Evolutionary conservation across 2,113 vertebrate genomes (phyloP).

Genomic region (Thomomys bottae): DNA sequence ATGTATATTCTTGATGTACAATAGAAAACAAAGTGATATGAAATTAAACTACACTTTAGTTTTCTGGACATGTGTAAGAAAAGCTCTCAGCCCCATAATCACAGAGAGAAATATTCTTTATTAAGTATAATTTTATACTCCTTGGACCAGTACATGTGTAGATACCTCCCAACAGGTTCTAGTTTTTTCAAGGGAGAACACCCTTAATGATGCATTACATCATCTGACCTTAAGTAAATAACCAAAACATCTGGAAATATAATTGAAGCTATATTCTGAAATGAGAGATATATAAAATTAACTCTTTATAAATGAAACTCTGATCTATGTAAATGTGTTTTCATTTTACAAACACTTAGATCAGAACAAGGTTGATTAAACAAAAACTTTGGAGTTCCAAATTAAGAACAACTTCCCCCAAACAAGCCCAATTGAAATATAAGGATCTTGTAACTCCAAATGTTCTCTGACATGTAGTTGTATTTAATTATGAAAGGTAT

Average conservation of each 20-base stretch:
- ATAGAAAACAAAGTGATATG: constrained; percentile 13
- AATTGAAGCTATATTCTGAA: constrained; percentile 5
- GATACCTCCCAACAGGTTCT: background rate
- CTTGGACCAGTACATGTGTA: background rate
- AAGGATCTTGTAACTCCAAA: background rate
- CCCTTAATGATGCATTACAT: background rate
- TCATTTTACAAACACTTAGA: background rate
- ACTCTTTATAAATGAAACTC: background rate
- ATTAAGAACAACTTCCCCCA: constrained; percentile 29
- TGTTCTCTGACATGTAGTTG: background rate
- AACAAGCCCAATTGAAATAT: background rate
- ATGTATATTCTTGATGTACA: background rate
- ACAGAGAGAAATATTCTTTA: background rate
- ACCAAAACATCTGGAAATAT: background rate
- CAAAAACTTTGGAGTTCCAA: background rate
- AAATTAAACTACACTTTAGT: background rate
- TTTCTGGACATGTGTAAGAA: background rate
- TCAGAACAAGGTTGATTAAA: background rate
- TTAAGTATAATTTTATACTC: background rate
- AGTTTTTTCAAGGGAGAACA: background rate
- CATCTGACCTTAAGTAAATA: background rate
- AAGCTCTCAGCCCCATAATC: background rate
- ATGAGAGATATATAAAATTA: background rate
- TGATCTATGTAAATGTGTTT: background rate
- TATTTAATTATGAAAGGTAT: background rate